phyloP scores from a whole-genome alignment of 2,888 invertebrate genomes.

The Campopleginae sp. region DNA sequence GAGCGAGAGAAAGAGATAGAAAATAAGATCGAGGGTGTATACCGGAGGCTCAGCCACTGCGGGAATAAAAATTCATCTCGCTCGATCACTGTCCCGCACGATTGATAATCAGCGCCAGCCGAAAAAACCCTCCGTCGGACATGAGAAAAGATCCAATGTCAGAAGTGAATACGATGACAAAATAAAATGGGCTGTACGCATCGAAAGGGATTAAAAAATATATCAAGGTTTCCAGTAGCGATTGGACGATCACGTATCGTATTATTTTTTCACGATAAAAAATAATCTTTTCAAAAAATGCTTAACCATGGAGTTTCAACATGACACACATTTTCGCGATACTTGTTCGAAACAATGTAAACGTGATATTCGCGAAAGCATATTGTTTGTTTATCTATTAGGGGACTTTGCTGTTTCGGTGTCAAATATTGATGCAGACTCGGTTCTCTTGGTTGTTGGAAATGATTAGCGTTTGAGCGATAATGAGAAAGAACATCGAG shows the following conservation, averaged over 20 bases:
- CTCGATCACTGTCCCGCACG: slow-evolving; percentile 60
- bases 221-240: not conserved
- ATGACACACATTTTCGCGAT: not conserved
- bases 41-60: slow-evolving; percentile 18
- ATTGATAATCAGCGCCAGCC: slow-evolving; percentile 42
- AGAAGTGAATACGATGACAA: slow-evolving; percentile 1
- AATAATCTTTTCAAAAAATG: not conserved
- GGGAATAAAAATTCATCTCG: slow-evolving; percentile 63
- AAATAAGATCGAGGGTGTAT: slow-evolving; percentile 5
- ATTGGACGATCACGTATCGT: not conserved
- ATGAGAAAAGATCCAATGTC: slow-evolving; percentile 65
- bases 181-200: not conserved
- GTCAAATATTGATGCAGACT: slow-evolving; percentile 65
- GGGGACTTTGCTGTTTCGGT: slow-evolving; percentile 41
- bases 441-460: slow-evolving; percentile 34
- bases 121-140: slow-evolving; percentile 68
- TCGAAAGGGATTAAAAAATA: not conserved
- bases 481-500: slow-evolving; percentile 54
- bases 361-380: not conserved
- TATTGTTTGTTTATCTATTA: slow-evolving; percentile 1
- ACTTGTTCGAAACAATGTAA: not conserved
- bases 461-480: slow-evolving; percentile 52
- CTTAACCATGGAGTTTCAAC: not conserved
- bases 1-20: not conserved
- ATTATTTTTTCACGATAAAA: not conserved